Conservation (phyloP, 2,113 vertebrate species). For the Tupaia chinensis region DNA sequence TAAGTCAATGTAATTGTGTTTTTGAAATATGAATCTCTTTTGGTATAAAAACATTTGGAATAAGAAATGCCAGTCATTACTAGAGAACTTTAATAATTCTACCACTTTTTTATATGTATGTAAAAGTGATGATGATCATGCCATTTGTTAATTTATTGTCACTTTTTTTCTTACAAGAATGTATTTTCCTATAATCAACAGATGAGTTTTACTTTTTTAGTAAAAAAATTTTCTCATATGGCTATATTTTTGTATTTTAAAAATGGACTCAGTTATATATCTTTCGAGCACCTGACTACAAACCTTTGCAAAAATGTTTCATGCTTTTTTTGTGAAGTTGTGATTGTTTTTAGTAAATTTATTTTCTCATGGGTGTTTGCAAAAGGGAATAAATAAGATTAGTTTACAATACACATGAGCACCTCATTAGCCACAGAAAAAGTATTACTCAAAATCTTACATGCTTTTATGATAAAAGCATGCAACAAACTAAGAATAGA, state of each 20-base stretch:
- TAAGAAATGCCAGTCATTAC: not conserved
- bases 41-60: conserved; percentile 42
- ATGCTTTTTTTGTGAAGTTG: conserved; percentile 22
- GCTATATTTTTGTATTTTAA: conserved; percentile 67
- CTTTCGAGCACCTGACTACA: conserved; percentile 52
- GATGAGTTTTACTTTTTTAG: conserved; percentile 52
- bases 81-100: conserved; percentile 50
- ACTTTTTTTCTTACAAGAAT: conserved; percentile 61
- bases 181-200: conserved; percentile 52
- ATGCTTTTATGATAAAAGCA: not conserved
- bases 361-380: conserved; percentile 12
- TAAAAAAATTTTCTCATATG: conserved; percentile 44
- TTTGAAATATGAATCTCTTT: conserved; percentile 63
- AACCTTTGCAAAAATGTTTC: conserved; percentile 63
- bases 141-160: conserved; percentile 70
- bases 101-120: conserved; percentile 19
- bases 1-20: conserved; percentile 20
- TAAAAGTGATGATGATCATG: conserved; percentile 57
- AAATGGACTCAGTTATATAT: not conserved
- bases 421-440: not conserved
- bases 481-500: not conserved
- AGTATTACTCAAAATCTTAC: not conserved
- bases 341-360: conserved; percentile 23
- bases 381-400: not conserved
- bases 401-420: not conserved